phyloP scores from a whole-genome alignment of 2,888 invertebrate species.

The Eristalis arbustorum region DNA sequence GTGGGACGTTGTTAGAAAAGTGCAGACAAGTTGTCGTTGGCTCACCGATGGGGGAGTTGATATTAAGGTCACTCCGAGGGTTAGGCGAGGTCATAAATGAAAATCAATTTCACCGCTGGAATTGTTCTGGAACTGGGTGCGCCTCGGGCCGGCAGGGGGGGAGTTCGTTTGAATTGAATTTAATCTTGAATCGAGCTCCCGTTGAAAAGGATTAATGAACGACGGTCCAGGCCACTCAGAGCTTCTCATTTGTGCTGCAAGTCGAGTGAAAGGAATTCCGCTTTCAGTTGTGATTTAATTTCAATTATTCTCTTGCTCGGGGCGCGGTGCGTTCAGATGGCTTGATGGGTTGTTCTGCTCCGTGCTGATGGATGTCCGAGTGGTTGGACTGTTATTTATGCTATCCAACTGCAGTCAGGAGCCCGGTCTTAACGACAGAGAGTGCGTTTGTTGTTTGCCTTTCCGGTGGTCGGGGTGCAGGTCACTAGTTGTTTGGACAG shows the following conservation, averaged over 20 bases:
- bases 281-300: no score
- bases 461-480: no score
- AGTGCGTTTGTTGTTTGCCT: no score
- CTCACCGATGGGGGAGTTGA: neutral
- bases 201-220: neutral
- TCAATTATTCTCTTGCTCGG: no score
- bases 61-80: slow-evolving; percentile 24
- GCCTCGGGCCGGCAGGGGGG: neutral
- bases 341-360: no score
- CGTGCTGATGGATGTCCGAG: no score
- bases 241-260: neutral
- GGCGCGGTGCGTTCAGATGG: no score
- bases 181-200: neutral
- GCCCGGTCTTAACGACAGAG: no score
- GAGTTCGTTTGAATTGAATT: neutral
- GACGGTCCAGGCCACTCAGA: neutral
- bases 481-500: no score
- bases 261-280: no score
- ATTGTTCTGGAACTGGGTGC: neutral
- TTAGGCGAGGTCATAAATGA: neutral
- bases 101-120: neutral
- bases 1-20: neutral
- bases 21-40: neutral
- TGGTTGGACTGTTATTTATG: no score
- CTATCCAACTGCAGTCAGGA: no score